A percentile compares a stretch with the other conserved stretches of the same genome.
phyloP scores from a whole-genome alignment of 2,888 invertebrate species.

The Ennomos erosarius region DNA sequence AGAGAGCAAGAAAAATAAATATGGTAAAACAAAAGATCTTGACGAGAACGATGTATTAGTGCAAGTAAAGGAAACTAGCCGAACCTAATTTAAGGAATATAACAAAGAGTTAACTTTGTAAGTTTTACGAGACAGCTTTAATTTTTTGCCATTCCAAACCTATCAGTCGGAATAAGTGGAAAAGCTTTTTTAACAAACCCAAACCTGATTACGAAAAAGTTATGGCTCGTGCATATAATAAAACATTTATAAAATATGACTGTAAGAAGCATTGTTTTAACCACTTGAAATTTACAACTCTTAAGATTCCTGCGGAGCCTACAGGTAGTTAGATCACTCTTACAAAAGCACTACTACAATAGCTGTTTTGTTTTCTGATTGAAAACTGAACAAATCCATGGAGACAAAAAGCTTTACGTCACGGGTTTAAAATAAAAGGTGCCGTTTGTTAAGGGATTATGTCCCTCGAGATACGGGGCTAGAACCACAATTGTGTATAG shows the following conservation, averaged over 20 bases:
- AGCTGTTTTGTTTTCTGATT: slow-evolving; percentile 53
- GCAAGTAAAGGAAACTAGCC: background rate
- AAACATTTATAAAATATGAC: slow-evolving; percentile 34
- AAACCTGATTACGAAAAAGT: slow-evolving; percentile 25
- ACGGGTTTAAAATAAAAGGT: slow-evolving; percentile 74
- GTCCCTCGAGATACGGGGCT: slow-evolving; percentile 59
- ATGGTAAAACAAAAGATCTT: background rate
- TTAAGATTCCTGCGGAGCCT: slow-evolving; percentile 45
- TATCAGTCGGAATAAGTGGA: slow-evolving; percentile 6
- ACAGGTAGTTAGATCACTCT: slow-evolving; percentile 47
- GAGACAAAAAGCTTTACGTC: slow-evolving; percentile 72
- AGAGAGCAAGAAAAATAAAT: slow-evolving; percentile 19
- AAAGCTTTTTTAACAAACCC: slow-evolving; percentile 14
- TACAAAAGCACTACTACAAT: slow-evolving; percentile 47
- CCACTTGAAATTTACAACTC: slow-evolving; percentile 52
- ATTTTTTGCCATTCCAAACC: slow-evolving; percentile 11
- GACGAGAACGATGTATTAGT: background rate
- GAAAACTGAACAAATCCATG: slow-evolving; percentile 51
- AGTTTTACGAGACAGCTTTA: background rate
- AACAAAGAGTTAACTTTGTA: background rate
- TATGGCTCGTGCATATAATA: slow-evolving; percentile 51
- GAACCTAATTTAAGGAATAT: slow-evolving; percentile 10
- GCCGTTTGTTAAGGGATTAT: slow-evolving; percentile 75
- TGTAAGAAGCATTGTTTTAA: slow-evolving; percentile 43
- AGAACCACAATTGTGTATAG: slow-evolving; percentile 68